phyloP scores from a whole-genome alignment of 2,113 vertebrate genomes.

The Genyomyrus donnyi region DNA sequence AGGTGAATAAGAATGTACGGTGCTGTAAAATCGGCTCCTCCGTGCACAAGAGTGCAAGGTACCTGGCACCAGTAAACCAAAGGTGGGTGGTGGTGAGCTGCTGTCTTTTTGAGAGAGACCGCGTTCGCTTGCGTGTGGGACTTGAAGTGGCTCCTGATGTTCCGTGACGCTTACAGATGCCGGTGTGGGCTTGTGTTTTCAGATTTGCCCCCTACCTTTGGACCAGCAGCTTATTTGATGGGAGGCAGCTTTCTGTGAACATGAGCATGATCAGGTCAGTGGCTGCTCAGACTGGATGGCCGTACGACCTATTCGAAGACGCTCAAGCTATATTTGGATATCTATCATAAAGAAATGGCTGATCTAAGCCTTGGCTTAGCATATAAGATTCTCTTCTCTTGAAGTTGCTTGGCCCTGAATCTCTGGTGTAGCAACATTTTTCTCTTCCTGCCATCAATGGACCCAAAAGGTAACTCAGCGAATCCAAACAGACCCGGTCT shows the following conservation, averaged over 20 bases:
- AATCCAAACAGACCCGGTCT: neutral
- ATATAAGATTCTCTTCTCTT: neutral
- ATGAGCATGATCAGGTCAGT: neutral
- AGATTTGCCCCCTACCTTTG: neutral
- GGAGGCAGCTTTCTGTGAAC: neutral
- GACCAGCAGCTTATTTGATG: neutral
- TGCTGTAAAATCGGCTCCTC: neutral
- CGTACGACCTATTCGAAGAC: neutral
- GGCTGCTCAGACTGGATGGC: neutral
- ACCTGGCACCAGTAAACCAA: neutral
- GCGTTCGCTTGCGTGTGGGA: neutral
- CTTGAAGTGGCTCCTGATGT: neutral
- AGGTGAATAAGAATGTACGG: neutral
- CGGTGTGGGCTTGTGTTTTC: neutral
- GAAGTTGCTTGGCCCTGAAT: neutral
- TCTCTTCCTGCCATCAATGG: neutral
- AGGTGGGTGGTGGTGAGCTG: neutral
- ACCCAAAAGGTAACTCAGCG: neutral
- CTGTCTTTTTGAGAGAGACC: neutral
- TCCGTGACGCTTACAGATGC: neutral
- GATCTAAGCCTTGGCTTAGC: neutral
- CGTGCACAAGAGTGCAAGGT: neutral
- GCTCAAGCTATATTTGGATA: neutral
- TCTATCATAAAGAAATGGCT: neutral
- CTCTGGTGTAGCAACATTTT: neutral